Evolutionary conservation across 2,888 invertebrate species (phyloP), one percentile per base, ranked within the genome.

Genomic region (Drosophila pegasa): DNA sequence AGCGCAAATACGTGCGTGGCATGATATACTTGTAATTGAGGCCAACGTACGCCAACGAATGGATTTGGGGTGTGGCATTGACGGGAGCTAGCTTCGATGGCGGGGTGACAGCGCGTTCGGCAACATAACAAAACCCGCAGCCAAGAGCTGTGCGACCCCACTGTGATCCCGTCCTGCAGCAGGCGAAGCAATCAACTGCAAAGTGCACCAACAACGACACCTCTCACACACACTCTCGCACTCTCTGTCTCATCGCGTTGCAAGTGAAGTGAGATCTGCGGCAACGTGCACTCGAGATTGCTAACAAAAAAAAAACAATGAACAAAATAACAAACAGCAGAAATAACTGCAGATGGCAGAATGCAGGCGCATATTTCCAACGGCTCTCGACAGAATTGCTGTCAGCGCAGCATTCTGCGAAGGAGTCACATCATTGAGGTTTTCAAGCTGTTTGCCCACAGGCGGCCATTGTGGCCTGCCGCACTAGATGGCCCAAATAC

Each of bases 1-100:
- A 69, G 52, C 72, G 65, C 75, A 64, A 70, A 63, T 83, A 89
- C 85, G 85, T 85, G 85, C 80, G 66, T 77, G 48, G 85, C 88
- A 85, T 85, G 89, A 69, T 77, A 71, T 59, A 71, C 62, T 67
- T 71, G 89, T 86, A 89, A 88, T 89, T 76, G 88, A 59, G 80
- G 77, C 50, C 75, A 74, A 58, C 63, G 47, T 3, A 50, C 60
- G n/a, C n/a, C n/a, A n/a, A n/a, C 41, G 37, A 25, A 58, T 20
- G 59, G 52, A 73, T 48, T 77, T 78, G 75, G 57, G 59, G 52
- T 56, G 48, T 52, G 48, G 54, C 74, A 74, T 68, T 79, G 79
- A 78, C 64, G 75, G 59, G 79, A 45, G 57, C 37, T 16, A 37
- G 43, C 27, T 62, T 64, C 43, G 43, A 58, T 57, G 70, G 47